Conservation (phyloP, 2,888 invertebrate genomes). For the Metellina segmentata region DNA sequence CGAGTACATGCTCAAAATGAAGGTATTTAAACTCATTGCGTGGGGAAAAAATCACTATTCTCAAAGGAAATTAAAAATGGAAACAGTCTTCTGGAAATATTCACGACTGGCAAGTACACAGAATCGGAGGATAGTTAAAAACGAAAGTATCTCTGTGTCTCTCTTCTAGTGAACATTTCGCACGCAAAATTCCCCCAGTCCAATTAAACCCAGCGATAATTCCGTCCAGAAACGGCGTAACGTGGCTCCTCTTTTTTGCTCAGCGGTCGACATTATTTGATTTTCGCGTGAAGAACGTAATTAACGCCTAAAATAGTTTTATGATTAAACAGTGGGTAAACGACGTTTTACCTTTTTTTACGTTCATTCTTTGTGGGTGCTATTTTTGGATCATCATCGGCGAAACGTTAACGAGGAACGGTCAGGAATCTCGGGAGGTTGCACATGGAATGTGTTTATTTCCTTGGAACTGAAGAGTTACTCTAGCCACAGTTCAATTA, state of each 20-base stretch:
- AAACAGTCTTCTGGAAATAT: background rate
- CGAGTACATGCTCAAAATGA: background rate
- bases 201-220: slow-evolving; percentile 23
- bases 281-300: slow-evolving; percentile 51
- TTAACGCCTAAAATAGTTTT: slow-evolving; percentile 48
- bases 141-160: background rate
- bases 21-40: background rate
- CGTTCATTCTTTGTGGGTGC: background rate
- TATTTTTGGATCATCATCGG: slow-evolving; percentile 9
- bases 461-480: too few relatives aligned
- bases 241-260: background rate
- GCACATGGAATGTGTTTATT: too few relatives aligned
- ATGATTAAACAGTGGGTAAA: background rate
- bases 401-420: background rate
- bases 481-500: too few relatives aligned
- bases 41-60: background rate
- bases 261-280: slow-evolving; percentile 28
- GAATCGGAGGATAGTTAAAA: background rate
- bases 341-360: background rate
- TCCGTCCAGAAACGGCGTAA: slow-evolving; percentile 6
- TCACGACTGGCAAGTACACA: background rate
- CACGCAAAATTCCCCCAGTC: slow-evolving; percentile 12
- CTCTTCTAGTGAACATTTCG: background rate
- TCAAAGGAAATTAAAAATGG: slow-evolving; percentile 5
- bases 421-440: too few relatives aligned